Evolutionary conservation across 1,140 invertebrate genomes (phyloP).

Genomic region (Drosophila rhopaloa): DNA sequence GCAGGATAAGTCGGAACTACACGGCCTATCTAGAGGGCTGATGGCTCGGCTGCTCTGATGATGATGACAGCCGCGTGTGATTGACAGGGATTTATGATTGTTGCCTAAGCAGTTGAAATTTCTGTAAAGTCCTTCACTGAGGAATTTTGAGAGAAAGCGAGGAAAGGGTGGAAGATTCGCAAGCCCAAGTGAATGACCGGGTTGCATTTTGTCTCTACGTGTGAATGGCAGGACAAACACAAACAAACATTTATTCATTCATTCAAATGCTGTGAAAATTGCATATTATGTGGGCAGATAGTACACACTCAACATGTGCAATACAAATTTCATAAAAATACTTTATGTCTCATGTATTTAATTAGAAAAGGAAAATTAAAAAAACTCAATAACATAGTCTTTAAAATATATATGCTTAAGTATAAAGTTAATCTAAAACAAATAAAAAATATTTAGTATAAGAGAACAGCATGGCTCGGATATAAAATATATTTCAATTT

Average conservation of each 20-base stretch:
- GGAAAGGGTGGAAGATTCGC: neutral
- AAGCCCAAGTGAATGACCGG: slow-evolving; percentile 61
- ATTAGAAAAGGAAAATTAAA: too few species aligned
- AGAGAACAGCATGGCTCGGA: too few species aligned
- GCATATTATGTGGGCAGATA: slow-evolving; percentile 46
- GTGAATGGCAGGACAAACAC: slow-evolving; percentile 46
- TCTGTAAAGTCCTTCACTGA: slow-evolving; percentile 60
- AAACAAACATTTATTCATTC: slow-evolving; percentile 53
- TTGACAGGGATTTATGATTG: slow-evolving; percentile 84
- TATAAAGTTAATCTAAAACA: too few species aligned
- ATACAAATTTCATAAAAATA: too few species aligned
- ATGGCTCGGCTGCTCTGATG: slow-evolving; percentile 35
- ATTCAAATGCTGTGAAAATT: slow-evolving; percentile 69
- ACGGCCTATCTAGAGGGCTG: slow-evolving; percentile 45
- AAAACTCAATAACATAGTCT: too few species aligned
- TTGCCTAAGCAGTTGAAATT: slow-evolving; percentile 64
- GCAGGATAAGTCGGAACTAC: slow-evolving; percentile 64
- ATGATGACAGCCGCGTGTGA: slow-evolving; percentile 81
- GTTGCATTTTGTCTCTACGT: slow-evolving; percentile 31
- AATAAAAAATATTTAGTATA: too few species aligned
- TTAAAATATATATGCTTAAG: too few species aligned
- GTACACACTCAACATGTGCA: neutral
- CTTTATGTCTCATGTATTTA: too few species aligned
- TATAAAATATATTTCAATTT: too few species aligned
- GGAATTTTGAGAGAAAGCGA: neutral